phyloP scores from a whole-genome alignment of 2,113 vertebrate genomes.

The Aptenodytes patagonicus region DNA sequence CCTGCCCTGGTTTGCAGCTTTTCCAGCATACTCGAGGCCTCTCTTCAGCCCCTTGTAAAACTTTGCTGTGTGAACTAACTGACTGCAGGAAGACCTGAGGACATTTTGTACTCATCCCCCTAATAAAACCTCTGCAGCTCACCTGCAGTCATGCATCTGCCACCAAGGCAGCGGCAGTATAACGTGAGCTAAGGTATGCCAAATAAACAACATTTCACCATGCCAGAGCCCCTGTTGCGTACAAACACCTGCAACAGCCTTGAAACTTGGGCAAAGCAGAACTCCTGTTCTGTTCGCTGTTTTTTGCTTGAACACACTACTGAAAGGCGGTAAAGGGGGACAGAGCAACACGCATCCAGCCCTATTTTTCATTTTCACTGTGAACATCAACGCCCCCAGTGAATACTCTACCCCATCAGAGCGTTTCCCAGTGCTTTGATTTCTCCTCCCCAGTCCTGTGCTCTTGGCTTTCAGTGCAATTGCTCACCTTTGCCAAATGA shows the following conservation, averaged over 20 bases:
- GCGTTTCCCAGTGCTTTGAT: neutral
- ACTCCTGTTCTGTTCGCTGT: rapidly evolving
- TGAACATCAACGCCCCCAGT: rapidly evolving
- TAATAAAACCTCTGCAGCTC: neutral
- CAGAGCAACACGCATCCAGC: rapidly evolving
- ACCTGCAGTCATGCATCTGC: rapidly evolving
- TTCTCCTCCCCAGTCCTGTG: neutral
- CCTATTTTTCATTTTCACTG: neutral
- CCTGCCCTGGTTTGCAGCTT: neutral
- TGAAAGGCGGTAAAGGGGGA: neutral
- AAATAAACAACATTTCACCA: neutral
- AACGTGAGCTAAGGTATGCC: rapidly evolving
- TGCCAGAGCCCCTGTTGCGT: neutral
- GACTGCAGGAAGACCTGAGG: neutral
- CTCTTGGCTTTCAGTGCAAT: neutral
- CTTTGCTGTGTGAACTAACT: neutral
- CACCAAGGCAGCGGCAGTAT: neutral
- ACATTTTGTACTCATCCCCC: neutral
- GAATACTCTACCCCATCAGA: neutral
- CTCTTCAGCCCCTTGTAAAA: neutral
- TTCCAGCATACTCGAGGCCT: neutral
- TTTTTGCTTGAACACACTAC: neutral
- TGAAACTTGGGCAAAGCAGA: neutral
- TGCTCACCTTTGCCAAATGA: neutral
- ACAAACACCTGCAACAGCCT: neutral